Percentiles rank a stretch among this genome's conserved stretches.
Evolutionary conservation across 1,140 invertebrate species (phyloP).

Genomic region (Atta texana): DNA sequence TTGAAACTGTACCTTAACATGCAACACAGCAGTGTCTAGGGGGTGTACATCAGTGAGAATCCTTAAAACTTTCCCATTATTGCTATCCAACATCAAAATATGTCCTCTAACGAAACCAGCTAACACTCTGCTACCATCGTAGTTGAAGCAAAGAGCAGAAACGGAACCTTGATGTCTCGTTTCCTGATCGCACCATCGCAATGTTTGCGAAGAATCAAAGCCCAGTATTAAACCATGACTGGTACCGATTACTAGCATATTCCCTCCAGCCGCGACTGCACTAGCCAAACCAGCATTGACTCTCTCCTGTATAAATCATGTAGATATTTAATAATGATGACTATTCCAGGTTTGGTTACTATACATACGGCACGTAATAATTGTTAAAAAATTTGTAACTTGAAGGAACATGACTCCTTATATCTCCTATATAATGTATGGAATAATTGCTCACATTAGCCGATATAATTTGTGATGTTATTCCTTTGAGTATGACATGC

Average conservation of each 20-base stretch:
- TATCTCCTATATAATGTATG: neutral
- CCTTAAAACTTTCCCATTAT: slow-evolving; percentile 92
- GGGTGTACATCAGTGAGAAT: slow-evolving; percentile 95
- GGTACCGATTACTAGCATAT: slow-evolving; percentile 95
- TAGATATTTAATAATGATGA: slow-evolving; percentile 10
- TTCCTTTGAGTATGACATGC: slow-evolving; percentile 93
- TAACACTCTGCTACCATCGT: slow-evolving; percentile 94
- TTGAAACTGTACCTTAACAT: slow-evolving; percentile 90
- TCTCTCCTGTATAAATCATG: slow-evolving; percentile 89
- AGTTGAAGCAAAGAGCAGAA: slow-evolving; percentile 94
- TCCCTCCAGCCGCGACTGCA: slow-evolving; percentile 91
- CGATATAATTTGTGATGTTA: slow-evolving; percentile 94
- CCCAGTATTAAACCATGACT: slow-evolving; percentile 96
- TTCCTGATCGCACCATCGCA: slow-evolving; percentile 94
- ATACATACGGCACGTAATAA: neutral
- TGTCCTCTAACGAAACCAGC: slow-evolving; percentile 95
- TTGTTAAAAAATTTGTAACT: slow-evolving; percentile 34
- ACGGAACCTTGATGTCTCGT: slow-evolving; percentile 92
- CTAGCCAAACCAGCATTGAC: slow-evolving; percentile 96
- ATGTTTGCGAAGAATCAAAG: slow-evolving; percentile 94
- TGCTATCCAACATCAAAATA: slow-evolving; percentile 93
- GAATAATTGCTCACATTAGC: slow-evolving; percentile 89
- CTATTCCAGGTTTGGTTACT: slow-evolving; percentile 24
- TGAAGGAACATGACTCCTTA: slow-evolving; percentile 13
- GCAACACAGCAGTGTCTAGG: slow-evolving; percentile 94